A percentile compares a stretch with the other conserved stretches of the same genome.
Conservation (phyloP, 2,797 vertebrate species). For the Megaceryle alcyon region DNA sequence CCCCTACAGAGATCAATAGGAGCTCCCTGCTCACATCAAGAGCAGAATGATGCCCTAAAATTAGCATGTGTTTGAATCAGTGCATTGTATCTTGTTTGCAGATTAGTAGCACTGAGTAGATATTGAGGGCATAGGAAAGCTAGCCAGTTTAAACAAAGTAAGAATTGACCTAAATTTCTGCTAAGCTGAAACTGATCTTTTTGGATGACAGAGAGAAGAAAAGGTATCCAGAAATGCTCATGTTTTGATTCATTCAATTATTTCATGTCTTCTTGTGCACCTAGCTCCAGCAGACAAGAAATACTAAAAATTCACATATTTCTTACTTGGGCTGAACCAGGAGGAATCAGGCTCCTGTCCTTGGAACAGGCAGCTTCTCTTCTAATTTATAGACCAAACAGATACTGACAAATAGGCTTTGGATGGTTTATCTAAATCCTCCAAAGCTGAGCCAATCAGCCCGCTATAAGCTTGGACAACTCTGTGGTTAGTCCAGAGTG, state of each 20-base stretch:
- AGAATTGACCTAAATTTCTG: conserved; percentile 63
- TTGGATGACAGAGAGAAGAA: not conserved
- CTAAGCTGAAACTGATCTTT: conserved; percentile 60
- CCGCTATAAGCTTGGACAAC: not conserved
- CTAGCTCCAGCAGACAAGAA: not conserved
- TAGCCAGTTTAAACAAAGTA: conserved; percentile 51
- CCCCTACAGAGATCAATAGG: conserved; percentile 57
- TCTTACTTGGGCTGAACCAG: rapidly evolving
- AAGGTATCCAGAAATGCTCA: not conserved
- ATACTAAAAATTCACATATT: not conserved
- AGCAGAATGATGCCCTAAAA: conserved; percentile 58
- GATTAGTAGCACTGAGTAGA: conserved; percentile 52
- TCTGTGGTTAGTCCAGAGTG: not conserved
- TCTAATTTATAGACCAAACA: conserved; percentile 7
- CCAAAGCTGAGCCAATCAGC: not conserved
- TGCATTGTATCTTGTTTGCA: conserved; percentile 64
- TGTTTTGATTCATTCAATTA: not conserved
- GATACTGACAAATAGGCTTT: conserved; percentile 15
- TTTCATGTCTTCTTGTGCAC: not conserved
- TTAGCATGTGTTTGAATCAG: conserved; percentile 57
- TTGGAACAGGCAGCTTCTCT: not conserved
- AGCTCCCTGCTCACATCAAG: conserved; percentile 55
- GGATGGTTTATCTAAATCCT: conserved; percentile 21
- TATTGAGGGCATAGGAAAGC: conserved; percentile 57
- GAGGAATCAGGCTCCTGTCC: not conserved